phyloP scores from a whole-genome alignment of 2,888 invertebrate species.

The Drosophila tanythrix region DNA sequence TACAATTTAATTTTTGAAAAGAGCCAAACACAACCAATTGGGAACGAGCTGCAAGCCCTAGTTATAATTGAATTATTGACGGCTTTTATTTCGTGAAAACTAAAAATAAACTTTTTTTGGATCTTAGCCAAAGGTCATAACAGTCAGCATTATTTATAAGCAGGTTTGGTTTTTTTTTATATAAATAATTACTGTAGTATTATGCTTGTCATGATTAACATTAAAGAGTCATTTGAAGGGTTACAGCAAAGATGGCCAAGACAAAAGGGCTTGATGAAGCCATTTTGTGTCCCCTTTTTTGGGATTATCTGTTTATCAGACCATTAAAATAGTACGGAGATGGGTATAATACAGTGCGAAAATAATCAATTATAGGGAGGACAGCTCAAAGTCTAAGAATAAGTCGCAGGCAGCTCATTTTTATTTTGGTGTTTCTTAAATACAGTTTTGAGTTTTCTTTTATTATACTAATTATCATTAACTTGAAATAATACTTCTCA shows the following conservation, averaged over 20 bases:
- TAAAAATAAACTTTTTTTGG: background rate
- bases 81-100: background rate
- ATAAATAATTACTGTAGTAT: background rate
- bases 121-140: background rate
- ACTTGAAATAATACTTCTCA: background rate
- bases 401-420: background rate
- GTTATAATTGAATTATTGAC: background rate
- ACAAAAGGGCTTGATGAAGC: background rate
- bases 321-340: background rate
- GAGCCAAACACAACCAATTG: background rate
- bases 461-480: background rate
- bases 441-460: background rate
- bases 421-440: background rate
- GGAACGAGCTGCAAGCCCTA: background rate
- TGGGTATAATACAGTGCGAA: background rate
- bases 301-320: background rate
- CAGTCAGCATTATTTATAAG: background rate
- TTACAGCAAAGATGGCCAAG: background rate
- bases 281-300: background rate
- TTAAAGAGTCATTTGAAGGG: background rate
- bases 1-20: background rate
- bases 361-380: background rate
- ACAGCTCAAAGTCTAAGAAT: background rate
- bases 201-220: background rate
- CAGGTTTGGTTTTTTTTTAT: background rate